These are phyloP conservation scores for Synergus umbraculus DNA, from an alignment of 2,888 invertebrate species.

Conservation along the genomic window DNA sequence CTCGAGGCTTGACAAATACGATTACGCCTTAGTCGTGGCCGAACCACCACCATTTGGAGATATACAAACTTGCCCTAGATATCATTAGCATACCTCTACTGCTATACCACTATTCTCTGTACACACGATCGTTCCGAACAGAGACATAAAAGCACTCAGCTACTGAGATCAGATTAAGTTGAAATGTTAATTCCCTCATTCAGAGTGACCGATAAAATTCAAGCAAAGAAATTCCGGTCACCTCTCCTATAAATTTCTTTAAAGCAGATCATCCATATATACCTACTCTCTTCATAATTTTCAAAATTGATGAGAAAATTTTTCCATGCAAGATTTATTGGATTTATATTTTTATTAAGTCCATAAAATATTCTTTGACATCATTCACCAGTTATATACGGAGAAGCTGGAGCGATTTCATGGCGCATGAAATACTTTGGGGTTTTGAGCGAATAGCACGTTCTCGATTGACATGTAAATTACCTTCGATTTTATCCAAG, in stretches of 20 bases:
- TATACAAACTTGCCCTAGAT: conserved; percentile 34
- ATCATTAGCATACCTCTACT: background rate
- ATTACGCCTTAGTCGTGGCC: conserved; percentile 16
- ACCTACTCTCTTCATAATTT: background rate
- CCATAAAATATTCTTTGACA: background rate
- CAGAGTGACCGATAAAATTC: too few species aligned
- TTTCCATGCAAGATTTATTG: background rate
- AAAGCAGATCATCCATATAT: background rate
- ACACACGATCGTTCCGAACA: background rate
- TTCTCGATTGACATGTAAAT: conserved; percentile 17
- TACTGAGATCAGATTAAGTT: background rate
- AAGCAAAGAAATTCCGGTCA: too few species aligned
- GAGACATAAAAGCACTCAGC: background rate
- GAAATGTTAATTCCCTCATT: background rate
- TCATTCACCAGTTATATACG: background rate
- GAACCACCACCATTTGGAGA: conserved; percentile 13
- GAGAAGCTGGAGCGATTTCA: background rate
- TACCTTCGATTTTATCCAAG: conserved; percentile 20
- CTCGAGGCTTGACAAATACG: conserved; percentile 32
- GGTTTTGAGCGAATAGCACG: conserved; percentile 7
- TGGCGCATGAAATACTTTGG: background rate
- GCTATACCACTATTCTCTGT: background rate
- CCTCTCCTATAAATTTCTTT: background rate
- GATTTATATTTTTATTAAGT: background rate
- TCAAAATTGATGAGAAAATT: background rate